phyloP scores from a whole-genome alignment of 2,888 invertebrate species.

The Ormyrus nitidulus region DNA sequence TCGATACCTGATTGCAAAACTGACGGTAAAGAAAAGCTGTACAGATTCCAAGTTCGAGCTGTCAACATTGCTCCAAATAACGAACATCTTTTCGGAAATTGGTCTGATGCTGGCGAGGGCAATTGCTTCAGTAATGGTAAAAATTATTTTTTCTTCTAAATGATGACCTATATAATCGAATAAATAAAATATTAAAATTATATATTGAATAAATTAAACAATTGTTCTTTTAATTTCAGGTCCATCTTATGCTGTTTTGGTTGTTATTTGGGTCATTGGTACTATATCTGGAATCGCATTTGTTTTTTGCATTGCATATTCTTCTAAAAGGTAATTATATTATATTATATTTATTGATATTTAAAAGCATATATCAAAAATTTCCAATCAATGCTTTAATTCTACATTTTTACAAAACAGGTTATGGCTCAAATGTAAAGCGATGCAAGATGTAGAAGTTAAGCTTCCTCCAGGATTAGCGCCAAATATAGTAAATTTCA shows the following conservation, averaged over 20 bases:
- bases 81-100: constrained; percentile 71
- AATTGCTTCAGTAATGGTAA: constrained; percentile 73
- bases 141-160: constrained; percentile 20
- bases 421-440: constrained; percentile 79
- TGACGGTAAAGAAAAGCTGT: constrained; percentile 65
- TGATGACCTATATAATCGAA: not conserved
- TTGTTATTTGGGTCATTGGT: constrained; percentile 69
- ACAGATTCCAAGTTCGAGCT: constrained; percentile 73
- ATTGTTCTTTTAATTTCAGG: constrained; percentile 58
- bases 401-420: constrained; percentile 71
- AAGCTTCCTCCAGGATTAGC: constrained; percentile 82
- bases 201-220: not conserved
- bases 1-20: constrained; percentile 72
- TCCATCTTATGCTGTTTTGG: constrained; percentile 64
- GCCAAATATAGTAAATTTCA: constrained; percentile 70
- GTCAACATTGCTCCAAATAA: constrained; percentile 70
- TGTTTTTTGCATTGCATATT: constrained; percentile 65
- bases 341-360: not conserved
- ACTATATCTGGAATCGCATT: constrained; percentile 62
- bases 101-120: constrained; percentile 74
- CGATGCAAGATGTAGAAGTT: constrained; percentile 83
- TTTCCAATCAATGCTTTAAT: not conserved
- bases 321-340: constrained; percentile 66
- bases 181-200: not conserved
- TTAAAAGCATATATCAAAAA: not conserved